A percentile compares a stretch with the other conserved stretches of the same genome.
Conservation (phyloP, 2,797 vertebrate species). For the Brotula barbata region DNA sequence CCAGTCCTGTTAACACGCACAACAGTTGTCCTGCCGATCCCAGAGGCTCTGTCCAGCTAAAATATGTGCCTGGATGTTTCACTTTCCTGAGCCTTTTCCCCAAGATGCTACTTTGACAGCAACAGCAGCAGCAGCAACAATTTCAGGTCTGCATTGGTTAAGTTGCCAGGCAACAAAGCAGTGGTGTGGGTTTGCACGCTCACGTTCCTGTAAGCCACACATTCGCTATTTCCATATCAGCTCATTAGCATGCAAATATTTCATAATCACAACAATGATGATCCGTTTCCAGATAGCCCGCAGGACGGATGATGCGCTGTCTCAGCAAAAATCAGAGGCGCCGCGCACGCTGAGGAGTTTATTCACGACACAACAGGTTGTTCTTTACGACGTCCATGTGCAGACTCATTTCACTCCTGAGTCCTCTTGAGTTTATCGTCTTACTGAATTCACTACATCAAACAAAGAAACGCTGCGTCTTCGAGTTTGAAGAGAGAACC, state of each 20-base stretch:
- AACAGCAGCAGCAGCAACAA: slow-evolving; percentile 33
- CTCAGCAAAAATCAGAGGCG: no score
- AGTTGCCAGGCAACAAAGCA: slow-evolving; percentile 77
- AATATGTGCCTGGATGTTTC: slow-evolving; percentile 45
- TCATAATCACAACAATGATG: slow-evolving; percentile 24
- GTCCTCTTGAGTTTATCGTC: no score
- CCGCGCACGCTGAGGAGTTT: no score
- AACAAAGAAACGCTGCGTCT: no score
- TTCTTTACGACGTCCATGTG: no score
- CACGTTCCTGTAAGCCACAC: slow-evolving; percentile 36
- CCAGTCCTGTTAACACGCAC: slow-evolving; percentile 3
- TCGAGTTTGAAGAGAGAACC: no score
- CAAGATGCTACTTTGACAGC: slow-evolving; percentile 47
- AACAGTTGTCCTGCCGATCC: slow-evolving; percentile 30
- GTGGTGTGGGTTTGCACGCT: slow-evolving; percentile 42
- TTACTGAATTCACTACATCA: no score
- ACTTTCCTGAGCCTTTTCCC: slow-evolving; percentile 39
- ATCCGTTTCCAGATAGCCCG: background rate
- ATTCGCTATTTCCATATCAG: slow-evolving; percentile 39
- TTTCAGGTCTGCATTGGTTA: slow-evolving; percentile 62
- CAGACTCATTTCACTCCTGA: no score
- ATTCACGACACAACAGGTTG: no score
- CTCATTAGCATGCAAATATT: slow-evolving; percentile 48
- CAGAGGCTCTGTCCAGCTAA: slow-evolving; percentile 37
- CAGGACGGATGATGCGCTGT: no score